Evolutionary conservation across 1,140 invertebrate genomes (phyloP).

Genomic region (Trachelipus rathkii): DNA sequence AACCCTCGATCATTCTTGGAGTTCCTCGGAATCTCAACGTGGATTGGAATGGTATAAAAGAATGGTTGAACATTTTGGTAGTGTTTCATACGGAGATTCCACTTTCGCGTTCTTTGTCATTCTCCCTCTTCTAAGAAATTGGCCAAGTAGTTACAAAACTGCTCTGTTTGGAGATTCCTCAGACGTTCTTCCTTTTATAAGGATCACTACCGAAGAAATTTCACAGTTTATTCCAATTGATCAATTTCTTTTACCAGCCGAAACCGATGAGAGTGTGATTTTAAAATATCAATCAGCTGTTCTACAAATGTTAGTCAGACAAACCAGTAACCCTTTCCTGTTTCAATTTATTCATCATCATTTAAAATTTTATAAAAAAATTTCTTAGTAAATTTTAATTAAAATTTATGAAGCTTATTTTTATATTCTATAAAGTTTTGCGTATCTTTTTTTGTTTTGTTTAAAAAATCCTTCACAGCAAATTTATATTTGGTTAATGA

Average conservation of each 20-base stretch:
- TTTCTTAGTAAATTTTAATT: too few species aligned
- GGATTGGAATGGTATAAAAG: conserved; percentile 36
- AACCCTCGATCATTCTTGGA: conserved; percentile 22
- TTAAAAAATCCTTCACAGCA: too few species aligned
- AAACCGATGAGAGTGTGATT: conserved; percentile 38
- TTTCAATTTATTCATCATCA: conserved; percentile 32
- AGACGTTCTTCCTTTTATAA: conserved; percentile 33
- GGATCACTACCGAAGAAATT: conserved; percentile 31
- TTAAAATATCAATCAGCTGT: conserved; percentile 32
- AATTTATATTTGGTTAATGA: too few species aligned
- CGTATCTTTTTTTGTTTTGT: too few species aligned
- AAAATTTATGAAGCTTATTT: too few species aligned
- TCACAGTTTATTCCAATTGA: conserved; percentile 33
- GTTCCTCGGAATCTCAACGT: conserved; percentile 25
- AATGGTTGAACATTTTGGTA: conserved; percentile 37
- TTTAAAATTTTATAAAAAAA: neutral
- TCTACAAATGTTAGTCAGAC: conserved; percentile 23
- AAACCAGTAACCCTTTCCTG: conserved; percentile 32
- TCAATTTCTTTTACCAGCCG: conserved; percentile 34
- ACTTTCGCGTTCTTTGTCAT: conserved; percentile 39
- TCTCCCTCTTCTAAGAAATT: conserved; percentile 34
- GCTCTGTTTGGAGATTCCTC: conserved; percentile 31
- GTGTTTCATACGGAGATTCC: conserved; percentile 41
- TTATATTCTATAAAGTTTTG: too few species aligned
- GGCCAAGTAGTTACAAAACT: conserved; percentile 25